These are phyloP conservation scores for Cheilosia variabilis DNA, from an alignment of 2,888 invertebrate genomes.

Conservation along the genomic window DNA sequence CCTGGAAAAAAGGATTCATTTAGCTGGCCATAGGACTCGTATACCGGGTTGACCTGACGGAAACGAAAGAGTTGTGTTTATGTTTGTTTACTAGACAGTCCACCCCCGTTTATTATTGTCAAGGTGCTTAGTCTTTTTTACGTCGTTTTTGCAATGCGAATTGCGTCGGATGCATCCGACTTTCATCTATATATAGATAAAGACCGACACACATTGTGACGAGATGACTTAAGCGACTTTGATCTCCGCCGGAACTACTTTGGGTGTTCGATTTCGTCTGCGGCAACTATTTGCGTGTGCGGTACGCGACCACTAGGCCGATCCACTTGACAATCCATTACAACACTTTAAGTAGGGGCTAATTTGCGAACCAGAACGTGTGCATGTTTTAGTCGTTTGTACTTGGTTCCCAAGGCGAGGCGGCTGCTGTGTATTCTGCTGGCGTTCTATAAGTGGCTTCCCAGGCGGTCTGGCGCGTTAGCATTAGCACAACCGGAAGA, in stretches of 20 bases:
- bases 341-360: slow-evolving; percentile 71
- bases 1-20: slow-evolving; percentile 44
- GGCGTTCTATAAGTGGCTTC: slow-evolving; percentile 62
- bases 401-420: slow-evolving; percentile 67
- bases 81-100: slow-evolving; percentile 55
- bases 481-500: slow-evolving; percentile 62
- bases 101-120: slow-evolving; percentile 43
- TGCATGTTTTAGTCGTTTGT: slow-evolving; percentile 58
- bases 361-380: slow-evolving; percentile 65
- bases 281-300: slow-evolving; percentile 40
- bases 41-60: slow-evolving; percentile 16
- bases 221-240: slow-evolving; percentile 46
- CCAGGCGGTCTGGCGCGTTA: slow-evolving; percentile 65
- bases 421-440: slow-evolving; percentile 22
- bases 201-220: slow-evolving; percentile 39
- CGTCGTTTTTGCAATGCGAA: background rate
- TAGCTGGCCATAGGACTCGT: background rate
- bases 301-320: slow-evolving; percentile 44
- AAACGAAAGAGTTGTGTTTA: slow-evolving; percentile 44
- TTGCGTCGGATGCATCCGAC: background rate
- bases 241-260: slow-evolving; percentile 64
- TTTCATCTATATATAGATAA: background rate
- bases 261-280: slow-evolving; percentile 72
- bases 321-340: slow-evolving; percentile 75
- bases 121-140: slow-evolving; percentile 1